A percentile compares a stretch with the other conserved stretches of the same genome.
phyloP scores from a whole-genome alignment of 2,888 invertebrate species.

The Hyles lineata region DNA sequence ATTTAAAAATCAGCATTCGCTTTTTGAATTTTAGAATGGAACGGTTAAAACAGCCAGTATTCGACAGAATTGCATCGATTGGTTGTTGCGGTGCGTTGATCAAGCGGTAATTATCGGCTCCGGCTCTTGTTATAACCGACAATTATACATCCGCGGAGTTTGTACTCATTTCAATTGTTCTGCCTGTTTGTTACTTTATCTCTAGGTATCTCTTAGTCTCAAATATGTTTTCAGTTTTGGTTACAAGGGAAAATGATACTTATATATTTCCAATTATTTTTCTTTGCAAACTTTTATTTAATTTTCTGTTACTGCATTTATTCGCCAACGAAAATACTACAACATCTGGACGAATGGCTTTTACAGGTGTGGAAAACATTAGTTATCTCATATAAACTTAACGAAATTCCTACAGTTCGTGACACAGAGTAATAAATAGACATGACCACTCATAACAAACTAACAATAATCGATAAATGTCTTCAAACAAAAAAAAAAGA shows the following conservation, averaged over 20 bases:
- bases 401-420: too few species aligned
- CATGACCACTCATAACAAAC: not conserved
- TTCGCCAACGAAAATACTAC: too few species aligned
- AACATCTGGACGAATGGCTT: too few species aligned
- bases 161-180: not conserved
- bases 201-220: too few species aligned
- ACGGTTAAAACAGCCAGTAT: not conserved
- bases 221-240: too few species aligned
- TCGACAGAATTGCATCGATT: not conserved
- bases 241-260: too few species aligned
- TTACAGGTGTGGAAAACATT: too few species aligned
- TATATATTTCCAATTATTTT: too few species aligned
- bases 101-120: not conserved
- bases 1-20: not conserved
- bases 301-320: too few species aligned
- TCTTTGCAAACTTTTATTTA: too few species aligned
- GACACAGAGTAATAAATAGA: not conserved
- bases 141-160: not conserved
- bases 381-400: too few species aligned
- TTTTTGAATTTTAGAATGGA: too few species aligned
- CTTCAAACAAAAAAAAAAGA: constrained; percentile 14
- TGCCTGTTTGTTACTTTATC: not conserved
- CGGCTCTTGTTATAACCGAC: not conserved
- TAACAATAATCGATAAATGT: not conserved
- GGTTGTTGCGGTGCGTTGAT: not conserved